Evolutionary conservation across 2,113 vertebrate species (phyloP), one percentile per base, ranked within the genome.

Genomic region (Charadrius vociferus): DNA sequence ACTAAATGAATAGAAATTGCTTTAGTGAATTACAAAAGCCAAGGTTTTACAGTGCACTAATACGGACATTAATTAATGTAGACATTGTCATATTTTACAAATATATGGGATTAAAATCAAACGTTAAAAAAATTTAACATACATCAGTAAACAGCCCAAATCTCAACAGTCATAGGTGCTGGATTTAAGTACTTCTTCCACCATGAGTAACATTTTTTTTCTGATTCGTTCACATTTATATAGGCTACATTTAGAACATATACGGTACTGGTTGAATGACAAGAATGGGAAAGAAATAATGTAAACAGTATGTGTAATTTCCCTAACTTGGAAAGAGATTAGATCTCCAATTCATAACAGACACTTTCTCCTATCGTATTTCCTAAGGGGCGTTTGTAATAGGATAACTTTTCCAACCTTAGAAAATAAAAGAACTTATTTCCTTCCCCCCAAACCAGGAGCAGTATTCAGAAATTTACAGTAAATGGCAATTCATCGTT

Each of bases 1-100:
- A 98, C 98, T 98, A 99, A 99, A 99, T 98, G 98, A 99, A 98
- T 98, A 99, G 98, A 98, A 99, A 99, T 99, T 98, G 98, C 98
- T 98, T 98, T 98, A 98, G 98, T 99, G 99, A 99, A 99, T 99
- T 98, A 99, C 98, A 98, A 99, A 99, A 98, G 97, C 96, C 96
- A 94, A 93, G 97, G 97, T 96, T 98, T 98, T 98, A 95, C 90
- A 92, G 66, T 93, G 93, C 82, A 71, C 65, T 89, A 83, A 97
- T 80, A 65, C 93, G 93, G 96, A 95, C 93, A 74, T 95, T 98
- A 97, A 98, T 98, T 97, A 97, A 95, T 96, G 90, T 92, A 82
- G 96, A 96, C 96, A 90, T 50, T 88, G 93, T 95, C 81, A 97
- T 97, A 95, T 95, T 98, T 97, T 96, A 89, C 93, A 96, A 96